These are phyloP conservation scores for Corapipo altera DNA, from an alignment of 2,113 vertebrate species.

Conservation along the genomic window DNA sequence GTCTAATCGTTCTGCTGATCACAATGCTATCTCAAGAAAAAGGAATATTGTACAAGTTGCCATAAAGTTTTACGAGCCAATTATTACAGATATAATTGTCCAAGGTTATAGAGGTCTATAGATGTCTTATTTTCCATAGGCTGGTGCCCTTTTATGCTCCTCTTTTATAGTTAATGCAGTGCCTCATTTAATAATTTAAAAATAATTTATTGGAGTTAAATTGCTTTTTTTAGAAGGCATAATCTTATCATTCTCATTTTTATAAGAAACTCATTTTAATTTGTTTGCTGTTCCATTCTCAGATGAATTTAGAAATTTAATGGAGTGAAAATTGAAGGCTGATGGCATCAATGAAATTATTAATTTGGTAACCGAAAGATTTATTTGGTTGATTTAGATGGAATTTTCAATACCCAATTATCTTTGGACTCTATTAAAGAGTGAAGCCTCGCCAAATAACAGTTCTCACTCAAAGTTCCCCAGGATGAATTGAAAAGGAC, in stretches of 20 bases:
- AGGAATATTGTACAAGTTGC: conserved; percentile 64
- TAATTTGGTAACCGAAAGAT: conserved; percentile 74
- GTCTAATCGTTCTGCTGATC: conserved; percentile 68
- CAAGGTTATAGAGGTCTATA: conserved; percentile 62
- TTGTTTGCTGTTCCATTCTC: conserved; percentile 71
- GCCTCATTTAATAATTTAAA: conserved; percentile 75
- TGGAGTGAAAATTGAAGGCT: conserved; percentile 71
- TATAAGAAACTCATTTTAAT: conserved; percentile 76
- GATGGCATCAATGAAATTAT: conserved; percentile 76
- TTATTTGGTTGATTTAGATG: conserved; percentile 74
- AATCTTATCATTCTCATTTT: conserved; percentile 76
- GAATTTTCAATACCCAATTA: conserved; percentile 71
- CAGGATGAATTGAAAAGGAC: conserved; percentile 55
- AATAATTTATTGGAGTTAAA: conserved; percentile 81
- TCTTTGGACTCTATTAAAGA: conserved; percentile 65
- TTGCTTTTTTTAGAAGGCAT: conserved; percentile 74
- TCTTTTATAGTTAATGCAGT: conserved; percentile 72
- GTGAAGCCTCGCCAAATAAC: conserved; percentile 54
- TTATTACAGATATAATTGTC: conserved; percentile 72
- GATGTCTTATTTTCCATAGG: conserved; percentile 69
- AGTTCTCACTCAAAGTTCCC: conserved; percentile 53
- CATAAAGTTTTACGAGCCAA: conserved; percentile 76
- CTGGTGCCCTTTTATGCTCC: conserved; percentile 65
- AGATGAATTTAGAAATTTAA: conserved; percentile 75
- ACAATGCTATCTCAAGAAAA: conserved; percentile 56